phyloP scores from a whole-genome alignment of 1,140 invertebrate species.

The Luehdorfia chinensis region DNA sequence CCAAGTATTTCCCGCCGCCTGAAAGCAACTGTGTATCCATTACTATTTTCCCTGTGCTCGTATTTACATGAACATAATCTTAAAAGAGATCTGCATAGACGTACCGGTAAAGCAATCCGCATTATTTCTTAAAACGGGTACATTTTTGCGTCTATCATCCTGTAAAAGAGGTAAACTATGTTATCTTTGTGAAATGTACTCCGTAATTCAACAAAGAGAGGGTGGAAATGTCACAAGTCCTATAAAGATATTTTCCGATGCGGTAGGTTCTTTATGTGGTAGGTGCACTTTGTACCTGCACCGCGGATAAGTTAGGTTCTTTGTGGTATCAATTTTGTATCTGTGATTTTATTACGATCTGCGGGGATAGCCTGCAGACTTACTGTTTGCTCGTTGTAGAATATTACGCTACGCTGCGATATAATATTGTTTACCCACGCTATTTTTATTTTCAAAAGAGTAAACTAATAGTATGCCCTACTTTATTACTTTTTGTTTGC shows the following conservation, averaged over 20 bases:
- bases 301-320: not conserved
- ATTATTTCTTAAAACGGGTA: no score
- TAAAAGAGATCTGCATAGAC: no score
- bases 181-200: slow-evolving; percentile 18
- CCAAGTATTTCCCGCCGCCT: no score
- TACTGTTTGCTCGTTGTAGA: not conserved
- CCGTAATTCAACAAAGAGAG: slow-evolving; percentile 4
- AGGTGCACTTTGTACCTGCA: slow-evolving; percentile 3
- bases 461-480: no score
- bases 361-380: not conserved
- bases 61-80: no score
- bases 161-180: not conserved
- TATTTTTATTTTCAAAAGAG: no score
- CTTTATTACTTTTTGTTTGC: no score
- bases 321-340: slow-evolving; percentile 20
- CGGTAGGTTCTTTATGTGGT: slow-evolving; percentile 1
- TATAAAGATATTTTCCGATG: slow-evolving; percentile 17
- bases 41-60: no score
- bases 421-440: not conserved
- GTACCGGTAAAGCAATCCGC: no score
- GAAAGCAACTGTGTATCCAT: no score
- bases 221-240: slow-evolving; percentile 7
- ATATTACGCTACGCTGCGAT: not conserved
- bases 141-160: no score
- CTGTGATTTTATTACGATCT: slow-evolving; percentile 18